phyloP scores from a whole-genome alignment of 53 echinoderm and acorn worm species.

The Zoroaster sp. region DNA sequence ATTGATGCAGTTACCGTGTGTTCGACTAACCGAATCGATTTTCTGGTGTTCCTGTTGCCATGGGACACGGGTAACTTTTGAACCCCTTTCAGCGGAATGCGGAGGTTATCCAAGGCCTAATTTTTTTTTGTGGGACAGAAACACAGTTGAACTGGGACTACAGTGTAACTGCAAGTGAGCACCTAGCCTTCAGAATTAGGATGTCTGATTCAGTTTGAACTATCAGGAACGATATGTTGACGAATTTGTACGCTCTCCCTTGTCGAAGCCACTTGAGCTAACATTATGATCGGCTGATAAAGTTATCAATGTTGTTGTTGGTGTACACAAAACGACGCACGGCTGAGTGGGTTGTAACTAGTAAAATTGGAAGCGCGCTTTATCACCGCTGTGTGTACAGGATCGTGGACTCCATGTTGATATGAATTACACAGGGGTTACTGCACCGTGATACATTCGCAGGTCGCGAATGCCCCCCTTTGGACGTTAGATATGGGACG shows the following conservation, averaged over 20 bases:
- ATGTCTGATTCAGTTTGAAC: not conserved
- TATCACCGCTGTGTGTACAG: not conserved
- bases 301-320: constrained; percentile 3
- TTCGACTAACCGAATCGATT: constrained; percentile 14
- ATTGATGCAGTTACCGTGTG: not conserved
- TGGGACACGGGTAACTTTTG: constrained; percentile 51
- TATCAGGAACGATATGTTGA: not conserved
- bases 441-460: not conserved
- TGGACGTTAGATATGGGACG: too few species aligned
- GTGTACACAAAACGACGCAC: not conserved
- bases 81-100: constrained; percentile 28
- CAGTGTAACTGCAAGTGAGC: not conserved
- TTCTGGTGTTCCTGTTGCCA: constrained; percentile 26
- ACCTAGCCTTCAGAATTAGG: not conserved
- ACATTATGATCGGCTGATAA: not conserved
- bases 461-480: too few species aligned
- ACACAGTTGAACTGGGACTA: not conserved
- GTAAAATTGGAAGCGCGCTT: not conserved
- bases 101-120: not conserved
- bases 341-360: not conserved
- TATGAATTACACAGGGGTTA: not conserved
- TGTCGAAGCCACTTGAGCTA: not conserved
- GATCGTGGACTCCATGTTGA: not conserved
- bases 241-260: not conserved
- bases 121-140: not conserved